A percentile compares a stretch with the other conserved stretches of the same genome.
Conservation (phyloP, 2,888 invertebrate species). For the Scotopteryx bipunctaria region DNA sequence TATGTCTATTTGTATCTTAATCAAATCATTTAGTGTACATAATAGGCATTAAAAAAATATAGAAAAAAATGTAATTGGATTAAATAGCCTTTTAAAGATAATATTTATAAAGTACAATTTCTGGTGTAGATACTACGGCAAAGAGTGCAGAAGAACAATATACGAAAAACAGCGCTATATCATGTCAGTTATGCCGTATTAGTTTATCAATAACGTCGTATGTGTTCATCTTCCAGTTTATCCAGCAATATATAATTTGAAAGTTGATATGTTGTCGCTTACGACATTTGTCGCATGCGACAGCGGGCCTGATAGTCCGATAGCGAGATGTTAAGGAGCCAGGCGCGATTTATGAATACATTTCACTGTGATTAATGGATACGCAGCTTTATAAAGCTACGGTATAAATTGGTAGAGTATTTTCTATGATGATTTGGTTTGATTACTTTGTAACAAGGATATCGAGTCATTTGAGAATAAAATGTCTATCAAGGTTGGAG, state of each 20-base stretch:
- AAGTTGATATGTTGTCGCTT: constrained; percentile 30
- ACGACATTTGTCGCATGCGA: constrained; percentile 24
- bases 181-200: background rate
- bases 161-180: too few species aligned
- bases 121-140: too few species aligned
- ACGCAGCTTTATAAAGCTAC: constrained; percentile 7
- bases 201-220: background rate
- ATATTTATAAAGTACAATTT: too few species aligned
- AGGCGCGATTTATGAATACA: constrained; percentile 58
- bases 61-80: too few species aligned
- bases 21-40: too few species aligned
- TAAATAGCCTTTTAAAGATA: too few species aligned
- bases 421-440: background rate
- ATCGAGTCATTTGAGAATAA: too few species aligned
- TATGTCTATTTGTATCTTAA: too few species aligned
- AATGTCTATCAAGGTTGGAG: too few species aligned
- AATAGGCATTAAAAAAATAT: too few species aligned
- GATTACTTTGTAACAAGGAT: background rate
- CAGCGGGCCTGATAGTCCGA: constrained; percentile 24
- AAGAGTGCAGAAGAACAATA: too few species aligned
- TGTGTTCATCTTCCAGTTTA: constrained; percentile 19
- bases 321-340: constrained; percentile 33
- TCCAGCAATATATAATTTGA: constrained; percentile 24
- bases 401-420: background rate
- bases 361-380: constrained; percentile 52